phyloP scores from a whole-genome alignment of 2,888 invertebrate genomes.

The Oxycera nigricornis region DNA sequence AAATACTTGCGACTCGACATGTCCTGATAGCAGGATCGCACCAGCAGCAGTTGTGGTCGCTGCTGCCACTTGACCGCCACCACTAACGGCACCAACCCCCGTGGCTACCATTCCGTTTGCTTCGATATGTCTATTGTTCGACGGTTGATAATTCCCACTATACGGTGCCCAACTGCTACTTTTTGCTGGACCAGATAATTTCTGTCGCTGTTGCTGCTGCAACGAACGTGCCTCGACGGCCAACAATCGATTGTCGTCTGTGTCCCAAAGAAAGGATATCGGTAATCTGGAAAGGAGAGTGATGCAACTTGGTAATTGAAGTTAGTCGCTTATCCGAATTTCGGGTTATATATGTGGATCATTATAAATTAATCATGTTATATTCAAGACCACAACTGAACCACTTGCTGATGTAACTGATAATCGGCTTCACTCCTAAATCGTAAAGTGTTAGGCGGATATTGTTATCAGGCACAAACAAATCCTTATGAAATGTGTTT shows the following conservation, averaged over 20 bases:
- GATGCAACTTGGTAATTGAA: background rate
- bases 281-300: constrained; percentile 64
- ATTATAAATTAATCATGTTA: background rate
- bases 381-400: background rate
- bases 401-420: background rate
- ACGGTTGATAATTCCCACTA: constrained; percentile 38
- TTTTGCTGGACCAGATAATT: constrained; percentile 35
- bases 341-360: background rate
- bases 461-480: too few relatives aligned
- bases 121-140: constrained; percentile 24
- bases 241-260: constrained; percentile 82
- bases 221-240: constrained; percentile 78
- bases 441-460: background rate
- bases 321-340: background rate
- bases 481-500: too few relatives aligned
- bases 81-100: constrained; percentile 1
- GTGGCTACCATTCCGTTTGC: background rate
- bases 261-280: constrained; percentile 83
- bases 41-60: constrained; percentile 23
- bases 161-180: constrained; percentile 18
- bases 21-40: constrained; percentile 34
- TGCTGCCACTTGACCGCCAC: constrained; percentile 39
- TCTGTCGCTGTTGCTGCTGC: constrained; percentile 60
- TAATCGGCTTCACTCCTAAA: background rate
- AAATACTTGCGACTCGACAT: constrained; percentile 54